These are phyloP conservation scores for Sphenodon punctatus DNA, from an alignment of 2,797 vertebrate species.

Conservation along the genomic window DNA sequence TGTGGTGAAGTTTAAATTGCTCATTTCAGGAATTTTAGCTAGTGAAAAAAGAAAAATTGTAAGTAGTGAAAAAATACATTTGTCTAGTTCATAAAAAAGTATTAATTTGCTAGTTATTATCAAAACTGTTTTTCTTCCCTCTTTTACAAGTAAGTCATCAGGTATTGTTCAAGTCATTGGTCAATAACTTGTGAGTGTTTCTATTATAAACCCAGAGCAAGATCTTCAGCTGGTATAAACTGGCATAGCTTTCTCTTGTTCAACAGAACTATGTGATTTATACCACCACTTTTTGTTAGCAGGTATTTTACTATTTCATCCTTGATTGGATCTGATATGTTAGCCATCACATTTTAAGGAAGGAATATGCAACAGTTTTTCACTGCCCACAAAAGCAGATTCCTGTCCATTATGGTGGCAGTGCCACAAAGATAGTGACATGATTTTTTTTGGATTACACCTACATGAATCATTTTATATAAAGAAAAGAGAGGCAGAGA, in stretches of 20 bases:
- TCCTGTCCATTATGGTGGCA: not conserved
- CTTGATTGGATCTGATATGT: too few species aligned
- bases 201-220: not conserved
- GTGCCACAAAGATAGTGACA: not conserved
- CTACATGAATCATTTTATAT: not conserved
- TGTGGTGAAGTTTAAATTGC: slow-evolving; percentile 22
- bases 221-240: too few species aligned
- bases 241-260: too few species aligned
- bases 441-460: not conserved
- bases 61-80: not conserved
- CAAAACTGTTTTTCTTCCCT: not conserved
- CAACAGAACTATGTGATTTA: too few species aligned
- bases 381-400: not conserved
- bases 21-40: slow-evolving; percentile 50
- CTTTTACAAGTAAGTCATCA: not conserved
- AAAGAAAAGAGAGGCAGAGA: not conserved
- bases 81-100: slow-evolving; percentile 30
- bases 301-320: too few species aligned
- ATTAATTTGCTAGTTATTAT: not conserved
- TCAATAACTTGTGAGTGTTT: not conserved
- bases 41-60: not conserved
- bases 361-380: not conserved
- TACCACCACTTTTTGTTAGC: too few species aligned
- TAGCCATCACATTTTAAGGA: not conserved
- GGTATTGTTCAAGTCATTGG: not conserved